Percentiles rank a stretch among this genome's conserved stretches.
phyloP scores from a whole-genome alignment of 2,113 vertebrate genomes.

The Okapia johnstoni region DNA sequence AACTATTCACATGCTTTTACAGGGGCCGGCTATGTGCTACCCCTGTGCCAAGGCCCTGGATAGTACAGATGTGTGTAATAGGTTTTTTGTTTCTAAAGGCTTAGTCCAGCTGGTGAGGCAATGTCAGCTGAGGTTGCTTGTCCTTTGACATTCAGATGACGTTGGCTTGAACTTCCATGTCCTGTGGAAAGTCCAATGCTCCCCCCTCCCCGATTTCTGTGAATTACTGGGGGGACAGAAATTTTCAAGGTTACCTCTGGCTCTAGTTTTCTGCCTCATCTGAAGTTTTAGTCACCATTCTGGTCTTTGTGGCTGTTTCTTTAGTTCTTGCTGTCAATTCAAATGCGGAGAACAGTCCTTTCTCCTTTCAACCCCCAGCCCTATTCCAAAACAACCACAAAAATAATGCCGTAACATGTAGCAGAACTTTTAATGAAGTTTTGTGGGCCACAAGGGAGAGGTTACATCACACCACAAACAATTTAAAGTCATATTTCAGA shows the following conservation, averaged over 20 bases:
- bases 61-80: not conserved
- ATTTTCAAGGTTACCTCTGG: not conserved
- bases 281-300: not conserved
- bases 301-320: conserved; percentile 3
- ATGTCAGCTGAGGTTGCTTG: conserved; percentile 38
- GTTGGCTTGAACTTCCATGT: conserved; percentile 31
- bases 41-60: not conserved
- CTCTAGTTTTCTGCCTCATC: conserved; percentile 19
- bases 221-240: not conserved
- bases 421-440: conserved; percentile 56
- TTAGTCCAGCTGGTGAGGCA: not conserved
- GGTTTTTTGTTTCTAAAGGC: not conserved
- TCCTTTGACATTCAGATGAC: conserved; percentile 50
- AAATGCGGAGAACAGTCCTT: not conserved
- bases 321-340: not conserved
- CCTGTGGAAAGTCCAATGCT: conserved; percentile 59
- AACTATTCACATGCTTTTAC: not conserved
- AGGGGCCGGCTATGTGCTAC: not conserved
- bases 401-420: conserved; percentile 52
- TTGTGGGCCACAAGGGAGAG: conserved; percentile 62
- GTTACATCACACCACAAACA: conserved; percentile 62
- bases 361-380: conserved; percentile 1
- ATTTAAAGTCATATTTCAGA: conserved; percentile 65
- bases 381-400: conserved; percentile 37
- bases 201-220: conserved; percentile 33